A percentile compares a stretch with the other conserved stretches of the same genome.
phyloP scores from a whole-genome alignment of 2,797 vertebrate genomes.

The Typhlichthys subterraneus region DNA sequence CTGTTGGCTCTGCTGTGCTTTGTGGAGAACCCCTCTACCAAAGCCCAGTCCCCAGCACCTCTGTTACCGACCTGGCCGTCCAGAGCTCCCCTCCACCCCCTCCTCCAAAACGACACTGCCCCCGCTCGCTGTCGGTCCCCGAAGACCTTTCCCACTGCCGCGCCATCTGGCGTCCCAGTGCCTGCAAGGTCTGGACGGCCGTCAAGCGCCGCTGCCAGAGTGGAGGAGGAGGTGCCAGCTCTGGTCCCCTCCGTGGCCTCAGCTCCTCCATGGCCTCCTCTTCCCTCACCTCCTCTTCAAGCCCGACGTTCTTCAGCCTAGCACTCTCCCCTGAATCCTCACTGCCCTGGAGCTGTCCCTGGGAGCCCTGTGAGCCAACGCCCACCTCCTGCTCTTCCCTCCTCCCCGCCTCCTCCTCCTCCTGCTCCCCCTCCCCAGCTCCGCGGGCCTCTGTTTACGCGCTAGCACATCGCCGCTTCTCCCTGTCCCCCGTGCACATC shows the following conservation, averaged over 20 bases:
- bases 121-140: slow-evolving; percentile 87
- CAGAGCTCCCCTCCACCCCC: slow-evolving; percentile 79
- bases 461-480: slow-evolving; percentile 85
- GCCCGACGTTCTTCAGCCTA: slow-evolving; percentile 89
- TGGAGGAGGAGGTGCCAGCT: slow-evolving; percentile 71
- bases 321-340: slow-evolving; percentile 85
- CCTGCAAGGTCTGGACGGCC: slow-evolving; percentile 91
- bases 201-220: slow-evolving; percentile 81
- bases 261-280: slow-evolving; percentile 83
- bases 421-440: slow-evolving; percentile 78
- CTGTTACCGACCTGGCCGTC: slow-evolving; percentile 77
- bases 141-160: slow-evolving; percentile 90
- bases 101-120: slow-evolving; percentile 88
- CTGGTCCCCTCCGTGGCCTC: slow-evolving; percentile 79
- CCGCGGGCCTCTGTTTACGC: slow-evolving; percentile 64
- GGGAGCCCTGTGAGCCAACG: slow-evolving; percentile 71
- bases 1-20: slow-evolving; percentile 52
- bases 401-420: slow-evolving; percentile 71
- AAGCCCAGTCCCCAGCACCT: slow-evolving; percentile 69
- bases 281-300: slow-evolving; percentile 84
- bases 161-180: slow-evolving; percentile 87
- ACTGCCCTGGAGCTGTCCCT: slow-evolving; percentile 80
- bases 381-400: slow-evolving; percentile 73
- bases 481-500: slow-evolving; percentile 84
- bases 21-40: slow-evolving; percentile 56